phyloP scores from a whole-genome alignment of 1,140 invertebrate species.

The Brachionus rotundiformis region DNA sequence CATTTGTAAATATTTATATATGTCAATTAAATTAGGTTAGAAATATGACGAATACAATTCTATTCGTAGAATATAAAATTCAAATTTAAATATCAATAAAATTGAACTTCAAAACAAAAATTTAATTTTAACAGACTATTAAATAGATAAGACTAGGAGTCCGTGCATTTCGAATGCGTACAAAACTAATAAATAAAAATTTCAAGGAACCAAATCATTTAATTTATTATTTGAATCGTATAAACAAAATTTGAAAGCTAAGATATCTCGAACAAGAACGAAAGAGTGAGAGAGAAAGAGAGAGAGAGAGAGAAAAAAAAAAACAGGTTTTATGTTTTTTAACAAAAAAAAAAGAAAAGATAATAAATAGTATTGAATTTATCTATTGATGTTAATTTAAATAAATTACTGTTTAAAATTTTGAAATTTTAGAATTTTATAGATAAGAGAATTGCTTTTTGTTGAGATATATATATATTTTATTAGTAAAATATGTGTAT shows the following conservation, averaged over 20 bases:
- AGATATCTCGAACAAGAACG: neutral
- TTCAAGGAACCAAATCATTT: conserved; percentile 49
- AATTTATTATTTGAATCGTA: conserved; percentile 39
- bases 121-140: conserved; percentile 47
- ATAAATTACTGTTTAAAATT: conserved; percentile 46
- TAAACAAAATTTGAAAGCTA: conserved; percentile 33
- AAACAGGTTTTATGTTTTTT: conserved; percentile 32
- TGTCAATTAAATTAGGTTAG: conserved; percentile 50
- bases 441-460: neutral
- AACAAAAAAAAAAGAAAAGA: neutral
- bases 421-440: conserved; percentile 44
- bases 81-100: conserved; percentile 46
- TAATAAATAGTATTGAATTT: conserved; percentile 43
- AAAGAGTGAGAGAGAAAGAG: neutral
- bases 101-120: conserved; percentile 28
- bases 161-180: conserved; percentile 14
- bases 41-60: conserved; percentile 41
- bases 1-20: conserved; percentile 46
- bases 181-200: conserved; percentile 44
- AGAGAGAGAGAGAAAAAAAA: neutral
- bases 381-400: conserved; percentile 49
- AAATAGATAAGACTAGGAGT: conserved; percentile 30
- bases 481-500: conserved; percentile 41
- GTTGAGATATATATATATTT: neutral
- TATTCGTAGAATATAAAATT: neutral